Base-by-base conservation (phyloP, 1,140 invertebrate genomes). In the Gryon sp. region DNA sequence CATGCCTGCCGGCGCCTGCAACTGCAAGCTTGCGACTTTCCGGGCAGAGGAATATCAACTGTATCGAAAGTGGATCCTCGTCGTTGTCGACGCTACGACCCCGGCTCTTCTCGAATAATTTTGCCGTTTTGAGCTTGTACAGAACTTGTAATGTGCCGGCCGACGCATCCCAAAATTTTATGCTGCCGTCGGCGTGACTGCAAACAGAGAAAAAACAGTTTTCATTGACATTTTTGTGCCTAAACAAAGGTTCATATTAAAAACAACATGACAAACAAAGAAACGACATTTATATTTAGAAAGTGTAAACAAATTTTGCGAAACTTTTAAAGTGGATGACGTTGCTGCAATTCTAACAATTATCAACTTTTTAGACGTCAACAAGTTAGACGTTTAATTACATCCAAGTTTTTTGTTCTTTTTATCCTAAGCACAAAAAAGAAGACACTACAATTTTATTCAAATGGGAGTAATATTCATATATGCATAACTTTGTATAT, bases 161-260 rank as follows among this genome's bases (percentile, higher is more conserved):
- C 73, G 96, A 97, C 5, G 97, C 96, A 88, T 99, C 97, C 97
- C 98, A 99, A 89, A 99, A 99, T 87, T 98, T 98, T 63, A 99
- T 91, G 81, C 95, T 97, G 34, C 97, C 97, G 89, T 99, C 97
- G 53, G 97, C 96, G 89, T 99, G 97, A 8, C 97, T 97, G 87
- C 5, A 91, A 81, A 65, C 50, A 60, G 32, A 1, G n/a, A 55
- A 11, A 72, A 36, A 68, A 48, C 26, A 62, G 28, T 24, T 22
- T 5, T 15, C 14, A 4, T 69, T 48, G 3, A 36, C 22, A 55
- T n/a, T 11, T 14, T 7, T 34, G 16, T 30, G 20, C 9, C 9
- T 46, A n/a, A 19, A 9, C 18, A 22, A 46, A 60, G 0, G 11
- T n/a, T n/a, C n/a, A n/a, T n/a, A n/a, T n/a, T n/a, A n/a, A n/a